Base-by-base conservation (phyloP, 1,140 invertebrate genomes). In the Drosophila pachea region DNA sequence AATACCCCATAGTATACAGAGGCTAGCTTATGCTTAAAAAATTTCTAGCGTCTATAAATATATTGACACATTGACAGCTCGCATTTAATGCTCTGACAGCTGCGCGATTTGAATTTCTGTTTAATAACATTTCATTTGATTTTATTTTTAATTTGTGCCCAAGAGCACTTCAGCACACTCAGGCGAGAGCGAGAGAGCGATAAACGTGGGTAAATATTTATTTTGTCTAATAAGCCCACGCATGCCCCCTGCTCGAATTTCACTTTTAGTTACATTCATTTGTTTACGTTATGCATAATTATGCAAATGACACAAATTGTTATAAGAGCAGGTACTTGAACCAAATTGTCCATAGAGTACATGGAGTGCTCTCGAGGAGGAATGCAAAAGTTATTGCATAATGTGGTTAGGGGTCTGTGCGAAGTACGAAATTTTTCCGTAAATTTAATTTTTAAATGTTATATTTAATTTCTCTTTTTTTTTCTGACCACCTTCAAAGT, bases 211-310 rank as follows among this genome's bases (percentile, higher is more conserved):
- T 22, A 22, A 22, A 22, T 22, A 22, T 22, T 22, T 22, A 22
- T 22, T 22, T 22, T 22, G 22, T 22, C 22, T 22, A 22, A 22
- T 22, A 22, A 22, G 22, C 22, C 22, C 50, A 56, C 14, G 62
- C 53, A 70, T 66, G 70, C 36, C 62, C 36, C 62, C 32, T 53
- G 35, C 16, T 38, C 56, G 53, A 78, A 81, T 83, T 81, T 81
- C 66, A 81, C 78, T 74, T 81, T 79, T 40, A 69, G 61, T 59
- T 43, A 60, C 58, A 54, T 52, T 59, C 22, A 22, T 68, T 71
- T 59, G 48, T 68, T 72, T 76, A 55, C 40, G 55, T 60, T 71
- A 61, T 72, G 43, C 66, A 48, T 70, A 74, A 64, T 81, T 74
- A 76, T 77, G 64, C 49, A 48, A 79, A 61, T 22, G 22, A 48